A percentile compares a stretch with the other conserved stretches of the same genome.
Evolutionary conservation across 1,140 invertebrate species (phyloP).

Genomic region (Pemphigus obesinymphae): DNA sequence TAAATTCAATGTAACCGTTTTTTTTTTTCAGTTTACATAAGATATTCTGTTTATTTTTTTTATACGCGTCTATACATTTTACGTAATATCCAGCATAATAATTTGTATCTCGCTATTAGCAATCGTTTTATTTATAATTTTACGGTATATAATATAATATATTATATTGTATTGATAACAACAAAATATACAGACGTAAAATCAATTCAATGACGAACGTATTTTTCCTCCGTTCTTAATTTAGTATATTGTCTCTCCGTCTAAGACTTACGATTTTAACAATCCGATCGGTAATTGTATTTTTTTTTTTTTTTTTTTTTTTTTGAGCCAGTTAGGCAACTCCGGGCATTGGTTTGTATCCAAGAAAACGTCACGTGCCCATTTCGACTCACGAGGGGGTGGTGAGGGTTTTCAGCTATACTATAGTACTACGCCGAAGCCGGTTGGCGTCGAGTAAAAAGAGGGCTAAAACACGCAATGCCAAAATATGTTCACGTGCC

Average conservation of each 20-base stretch:
- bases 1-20: too few relatives aligned
- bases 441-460: slow-evolving; percentile 14
- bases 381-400: background rate
- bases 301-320: too few relatives aligned
- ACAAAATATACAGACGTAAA: too few relatives aligned
- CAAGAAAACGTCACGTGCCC: slow-evolving; percentile 31
- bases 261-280: background rate
- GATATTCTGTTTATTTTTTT: too few relatives aligned
- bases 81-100: too few relatives aligned
- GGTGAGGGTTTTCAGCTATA: background rate
- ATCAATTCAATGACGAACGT: background rate
- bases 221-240: background rate
- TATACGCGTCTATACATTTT: too few relatives aligned
- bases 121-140: too few relatives aligned
- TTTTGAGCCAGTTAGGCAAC: slow-evolving; percentile 32
- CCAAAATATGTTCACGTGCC: slow-evolving; percentile 11
- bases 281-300: slow-evolving; percentile 31
- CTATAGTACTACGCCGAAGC: too few relatives aligned
- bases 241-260: slow-evolving; percentile 17
- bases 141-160: too few relatives aligned
- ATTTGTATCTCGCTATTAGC: too few relatives aligned
- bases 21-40: too few relatives aligned
- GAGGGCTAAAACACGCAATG: background rate
- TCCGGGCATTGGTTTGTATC: slow-evolving; percentile 19
- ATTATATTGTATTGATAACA: too few relatives aligned